Percentiles rank a stretch among this genome's conserved stretches.
These are phyloP conservation scores for Bombus superbus DNA, from an alignment of 1,140 invertebrate species.

Conservation along the genomic window DNA sequence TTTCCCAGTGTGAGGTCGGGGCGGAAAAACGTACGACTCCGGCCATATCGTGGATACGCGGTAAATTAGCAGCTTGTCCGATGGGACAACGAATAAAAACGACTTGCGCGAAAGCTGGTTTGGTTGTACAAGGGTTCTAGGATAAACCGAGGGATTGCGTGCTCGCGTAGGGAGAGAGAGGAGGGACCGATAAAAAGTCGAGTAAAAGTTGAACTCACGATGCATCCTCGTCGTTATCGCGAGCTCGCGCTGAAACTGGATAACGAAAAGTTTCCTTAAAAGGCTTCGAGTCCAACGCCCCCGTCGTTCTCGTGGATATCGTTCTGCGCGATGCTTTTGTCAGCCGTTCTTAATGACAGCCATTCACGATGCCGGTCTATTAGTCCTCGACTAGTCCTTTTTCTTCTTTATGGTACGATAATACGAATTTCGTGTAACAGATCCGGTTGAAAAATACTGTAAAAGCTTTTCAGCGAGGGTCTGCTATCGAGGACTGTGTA, in stretches of 20 bases:
- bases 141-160: background rate
- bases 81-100: background rate
- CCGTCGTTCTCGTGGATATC: slow-evolving; percentile 9
- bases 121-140: background rate
- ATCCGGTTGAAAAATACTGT: background rate
- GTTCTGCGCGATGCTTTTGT: background rate
- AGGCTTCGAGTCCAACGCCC: background rate
- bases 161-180: background rate
- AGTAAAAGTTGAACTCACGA: slow-evolving; percentile 4
- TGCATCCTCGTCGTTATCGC: slow-evolving; percentile 17
- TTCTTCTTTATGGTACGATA: background rate
- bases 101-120: background rate
- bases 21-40: background rate
- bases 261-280: slow-evolving; percentile 24
- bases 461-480: background rate
- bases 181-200: background rate
- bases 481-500: background rate
- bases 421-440: background rate
- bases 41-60: background rate
- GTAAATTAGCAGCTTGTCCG: slow-evolving; percentile 8
- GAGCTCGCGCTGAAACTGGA: background rate
- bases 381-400: background rate
- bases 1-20: background rate
- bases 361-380: background rate
- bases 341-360: background rate